Evolutionary conservation across 2,797 vertebrate genomes (phyloP).

Genomic region (Diplodus sargus): DNA sequence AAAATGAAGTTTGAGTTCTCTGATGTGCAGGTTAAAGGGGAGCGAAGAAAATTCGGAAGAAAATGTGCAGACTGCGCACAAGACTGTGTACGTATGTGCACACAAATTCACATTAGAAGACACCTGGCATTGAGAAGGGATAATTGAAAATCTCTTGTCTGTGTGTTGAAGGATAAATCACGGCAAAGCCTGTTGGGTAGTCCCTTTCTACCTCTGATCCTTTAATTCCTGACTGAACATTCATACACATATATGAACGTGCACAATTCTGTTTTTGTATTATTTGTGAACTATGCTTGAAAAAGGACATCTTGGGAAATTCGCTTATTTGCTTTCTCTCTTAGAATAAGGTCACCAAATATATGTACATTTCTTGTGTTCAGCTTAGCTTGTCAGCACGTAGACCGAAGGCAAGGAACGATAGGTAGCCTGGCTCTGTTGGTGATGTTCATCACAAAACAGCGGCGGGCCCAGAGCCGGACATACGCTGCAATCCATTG

Average conservation of each 20-base stretch:
- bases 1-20: slow-evolving; percentile 59
- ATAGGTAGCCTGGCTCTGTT: neutral
- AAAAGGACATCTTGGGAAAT: neutral
- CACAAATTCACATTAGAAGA: slow-evolving; percentile 13
- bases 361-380: neutral
- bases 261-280: neutral
- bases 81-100: neutral
- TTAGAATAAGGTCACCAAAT: slow-evolving; percentile 2
- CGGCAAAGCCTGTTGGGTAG: slow-evolving; percentile 37
- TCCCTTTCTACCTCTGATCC: slow-evolving; percentile 24
- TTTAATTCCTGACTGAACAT: slow-evolving; percentile 19
- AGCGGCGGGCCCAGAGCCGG: too few relatives aligned
- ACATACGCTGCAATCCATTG: too few relatives aligned
- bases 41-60: slow-evolving; percentile 34
- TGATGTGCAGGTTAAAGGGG: slow-evolving; percentile 60
- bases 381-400: neutral
- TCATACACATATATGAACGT: neutral
- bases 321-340: neutral
- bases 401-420: neutral
- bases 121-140: slow-evolving; percentile 19
- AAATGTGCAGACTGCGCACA: slow-evolving; percentile 19
- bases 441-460: neutral
- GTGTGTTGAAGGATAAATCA: slow-evolving; percentile 18
- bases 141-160: slow-evolving; percentile 50
- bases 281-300: neutral